Percentiles rank a stretch among this genome's conserved stretches.
These are phyloP conservation scores for Pterostichus niger DNA, from an alignment of 2,888 invertebrate genomes.

Conservation along the genomic window DNA sequence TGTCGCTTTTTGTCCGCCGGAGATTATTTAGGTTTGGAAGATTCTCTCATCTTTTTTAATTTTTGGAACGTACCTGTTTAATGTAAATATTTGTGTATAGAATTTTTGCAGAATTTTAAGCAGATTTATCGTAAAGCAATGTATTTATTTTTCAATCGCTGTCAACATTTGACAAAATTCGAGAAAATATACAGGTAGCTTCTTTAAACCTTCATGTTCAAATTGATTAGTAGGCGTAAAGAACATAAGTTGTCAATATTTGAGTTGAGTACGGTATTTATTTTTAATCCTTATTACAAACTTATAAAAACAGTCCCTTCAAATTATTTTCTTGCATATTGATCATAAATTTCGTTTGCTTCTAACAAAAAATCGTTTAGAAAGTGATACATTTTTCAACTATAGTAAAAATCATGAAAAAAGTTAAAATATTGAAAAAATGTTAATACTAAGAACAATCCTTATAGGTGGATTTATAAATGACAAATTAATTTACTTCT, in stretches of 20 bases:
- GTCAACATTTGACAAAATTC: constrained; percentile 31
- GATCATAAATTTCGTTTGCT: too few species aligned
- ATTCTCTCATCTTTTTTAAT: constrained; percentile 31
- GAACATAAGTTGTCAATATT: background rate
- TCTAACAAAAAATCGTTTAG: too few species aligned
- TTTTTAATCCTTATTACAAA: too few species aligned
- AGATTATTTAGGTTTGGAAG: constrained; percentile 45
- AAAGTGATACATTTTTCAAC: too few species aligned
- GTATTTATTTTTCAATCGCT: constrained; percentile 29
- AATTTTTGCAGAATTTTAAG: constrained; percentile 32
- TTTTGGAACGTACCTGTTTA: constrained; percentile 19
- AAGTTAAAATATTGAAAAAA: too few species aligned
- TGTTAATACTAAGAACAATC: too few species aligned
- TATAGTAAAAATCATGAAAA: too few species aligned
- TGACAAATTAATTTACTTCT: too few species aligned
- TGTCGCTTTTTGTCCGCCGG: constrained; percentile 30
- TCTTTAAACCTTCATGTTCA: background rate
- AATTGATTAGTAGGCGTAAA: constrained; percentile 41
- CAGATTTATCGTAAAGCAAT: constrained; percentile 20
- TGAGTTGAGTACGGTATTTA: background rate
- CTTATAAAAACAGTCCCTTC: too few species aligned
- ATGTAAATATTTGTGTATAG: constrained; percentile 47
- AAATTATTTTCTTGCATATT: too few species aligned
- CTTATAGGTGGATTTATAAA: too few species aligned
- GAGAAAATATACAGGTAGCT: constrained; percentile 39